These are phyloP conservation scores for Sturnus vulgaris DNA, from an alignment of 2,113 vertebrate species.

Conservation along the genomic window DNA sequence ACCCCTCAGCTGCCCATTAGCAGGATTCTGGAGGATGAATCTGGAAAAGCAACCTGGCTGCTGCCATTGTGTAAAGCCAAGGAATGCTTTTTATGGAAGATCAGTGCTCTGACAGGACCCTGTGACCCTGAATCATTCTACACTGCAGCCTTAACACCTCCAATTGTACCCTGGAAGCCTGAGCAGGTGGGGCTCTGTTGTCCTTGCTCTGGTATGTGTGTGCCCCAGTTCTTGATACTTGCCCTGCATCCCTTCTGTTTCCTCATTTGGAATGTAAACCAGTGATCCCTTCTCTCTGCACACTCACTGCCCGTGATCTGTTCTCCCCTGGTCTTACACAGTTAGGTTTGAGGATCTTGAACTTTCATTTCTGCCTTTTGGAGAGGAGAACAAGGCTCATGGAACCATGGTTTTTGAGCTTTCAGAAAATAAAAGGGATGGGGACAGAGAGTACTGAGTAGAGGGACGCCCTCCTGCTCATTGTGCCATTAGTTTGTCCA, in stretches of 20 bases:
- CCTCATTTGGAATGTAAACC: neutral
- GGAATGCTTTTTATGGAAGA: conserved; percentile 79
- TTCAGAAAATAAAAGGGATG: neutral
- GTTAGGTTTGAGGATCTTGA: neutral
- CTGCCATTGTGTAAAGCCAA: neutral
- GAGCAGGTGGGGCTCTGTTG: conserved; percentile 63
- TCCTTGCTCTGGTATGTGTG: neutral
- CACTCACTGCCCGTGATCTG: accelerated
- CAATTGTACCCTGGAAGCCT: conserved; percentile 62
- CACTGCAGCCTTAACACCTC: conserved; percentile 68
- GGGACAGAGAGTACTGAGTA: neutral
- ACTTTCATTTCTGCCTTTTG: neutral
- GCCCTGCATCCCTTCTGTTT: neutral
- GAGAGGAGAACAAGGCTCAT: neutral
- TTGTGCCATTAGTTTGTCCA: neutral
- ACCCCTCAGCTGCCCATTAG: conserved; percentile 79
- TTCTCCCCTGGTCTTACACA: neutral
- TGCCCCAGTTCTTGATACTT: neutral
- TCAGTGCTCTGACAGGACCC: conserved; percentile 74
- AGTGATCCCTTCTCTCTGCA: neutral
- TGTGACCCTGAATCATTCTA: conserved; percentile 71
- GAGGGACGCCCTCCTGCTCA: neutral
- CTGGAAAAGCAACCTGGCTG: conserved; percentile 9
- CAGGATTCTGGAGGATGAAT: conserved; percentile 57
- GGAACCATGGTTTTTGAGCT: neutral